These are phyloP conservation scores for Glaucidium brasilianum DNA, from an alignment of 2,113 vertebrate genomes.

Conservation along the genomic window DNA sequence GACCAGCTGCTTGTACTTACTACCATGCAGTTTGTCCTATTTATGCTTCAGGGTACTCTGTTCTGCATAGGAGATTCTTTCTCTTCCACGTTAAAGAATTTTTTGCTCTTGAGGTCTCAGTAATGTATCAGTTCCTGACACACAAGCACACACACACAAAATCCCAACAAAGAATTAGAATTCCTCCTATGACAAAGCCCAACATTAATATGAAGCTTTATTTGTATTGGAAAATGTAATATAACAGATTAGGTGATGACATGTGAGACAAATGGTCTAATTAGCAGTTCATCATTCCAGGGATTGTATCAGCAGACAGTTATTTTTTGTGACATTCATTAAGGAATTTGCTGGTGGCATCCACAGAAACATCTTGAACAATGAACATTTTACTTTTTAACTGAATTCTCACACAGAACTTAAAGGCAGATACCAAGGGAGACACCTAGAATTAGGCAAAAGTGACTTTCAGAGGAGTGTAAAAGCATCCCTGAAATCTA, in stretches of 20 bases:
- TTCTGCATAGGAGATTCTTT: neutral
- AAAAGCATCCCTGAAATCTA: neutral
- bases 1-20: conserved; percentile 38
- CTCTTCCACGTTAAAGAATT: neutral
- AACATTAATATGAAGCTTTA: neutral
- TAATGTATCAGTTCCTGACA: neutral
- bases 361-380: neutral
- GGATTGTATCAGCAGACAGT: neutral
- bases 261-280: neutral
- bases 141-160: neutral
- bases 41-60: conserved; percentile 25
- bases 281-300: neutral
- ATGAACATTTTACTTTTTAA: neutral
- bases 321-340: neutral
- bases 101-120: neutral
- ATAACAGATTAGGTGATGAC: neutral
- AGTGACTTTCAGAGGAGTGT: neutral
- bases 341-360: neutral
- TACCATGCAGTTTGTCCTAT: conserved; percentile 11
- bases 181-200: neutral
- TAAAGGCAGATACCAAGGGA: neutral
- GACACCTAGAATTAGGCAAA: neutral
- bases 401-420: neutral
- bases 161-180: neutral
- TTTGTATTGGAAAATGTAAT: neutral